phyloP scores from a whole-genome alignment of 1,140 invertebrate species.

The Cylas formicarius region DNA sequence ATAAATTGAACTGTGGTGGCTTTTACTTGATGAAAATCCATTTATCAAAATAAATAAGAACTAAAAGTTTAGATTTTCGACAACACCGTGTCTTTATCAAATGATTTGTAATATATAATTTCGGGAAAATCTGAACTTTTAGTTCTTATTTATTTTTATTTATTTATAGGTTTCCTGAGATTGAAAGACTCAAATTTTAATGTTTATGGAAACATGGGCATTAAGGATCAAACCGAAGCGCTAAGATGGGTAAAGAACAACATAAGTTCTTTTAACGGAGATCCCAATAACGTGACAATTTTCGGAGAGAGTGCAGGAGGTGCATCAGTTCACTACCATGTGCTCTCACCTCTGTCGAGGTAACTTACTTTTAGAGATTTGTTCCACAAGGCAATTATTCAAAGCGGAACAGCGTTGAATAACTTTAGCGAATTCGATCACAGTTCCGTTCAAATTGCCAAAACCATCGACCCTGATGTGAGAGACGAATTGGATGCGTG shows the following conservation, averaged over 20 bases:
- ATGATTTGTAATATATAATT: too few relatives aligned
- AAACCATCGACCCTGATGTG: neutral
- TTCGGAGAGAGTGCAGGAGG: constrained; percentile 49
- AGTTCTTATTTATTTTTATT: too few relatives aligned
- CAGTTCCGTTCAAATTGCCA: constrained; percentile 13
- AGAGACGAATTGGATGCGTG: neutral
- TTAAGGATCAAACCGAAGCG: constrained; percentile 54
- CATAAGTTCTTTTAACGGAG: constrained; percentile 47
- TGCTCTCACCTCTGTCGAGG: constrained; percentile 23
- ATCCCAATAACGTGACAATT: constrained; percentile 42
- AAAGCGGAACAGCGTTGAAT: constrained; percentile 52
- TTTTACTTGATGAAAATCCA: too few relatives aligned
- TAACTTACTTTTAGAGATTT: constrained; percentile 42
- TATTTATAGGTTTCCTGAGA: constrained; percentile 29
- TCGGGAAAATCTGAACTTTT: too few relatives aligned
- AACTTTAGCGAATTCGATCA: constrained; percentile 34
- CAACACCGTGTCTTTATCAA: too few relatives aligned
- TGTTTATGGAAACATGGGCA: constrained; percentile 53
- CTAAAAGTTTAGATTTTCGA: too few relatives aligned
- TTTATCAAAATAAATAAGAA: too few relatives aligned
- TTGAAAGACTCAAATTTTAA: constrained; percentile 40
- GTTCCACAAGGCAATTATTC: constrained; percentile 54
- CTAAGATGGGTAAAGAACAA: constrained; percentile 52
- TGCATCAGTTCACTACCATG: constrained; percentile 31
- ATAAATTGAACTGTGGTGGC: too few relatives aligned